These are phyloP conservation scores for Hypsopygia costalis DNA, from an alignment of 2,888 invertebrate species.

Conservation along the genomic window DNA sequence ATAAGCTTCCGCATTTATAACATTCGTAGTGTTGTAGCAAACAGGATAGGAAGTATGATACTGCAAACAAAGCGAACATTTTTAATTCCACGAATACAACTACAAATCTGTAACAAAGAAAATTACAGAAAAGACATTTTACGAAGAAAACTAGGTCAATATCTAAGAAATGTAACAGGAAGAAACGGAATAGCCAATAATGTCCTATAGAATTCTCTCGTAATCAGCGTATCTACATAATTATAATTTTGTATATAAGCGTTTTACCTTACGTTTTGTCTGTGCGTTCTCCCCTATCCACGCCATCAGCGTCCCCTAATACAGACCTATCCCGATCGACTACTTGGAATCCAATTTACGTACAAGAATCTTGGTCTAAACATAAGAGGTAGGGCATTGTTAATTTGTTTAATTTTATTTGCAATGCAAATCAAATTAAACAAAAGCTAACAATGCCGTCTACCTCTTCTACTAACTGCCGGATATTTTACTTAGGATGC, in stretches of 20 bases:
- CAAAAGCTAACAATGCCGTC: too few species aligned
- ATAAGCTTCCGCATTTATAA: too few species aligned
- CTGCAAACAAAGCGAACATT: too few species aligned
- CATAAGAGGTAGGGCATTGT: constrained; percentile 18
- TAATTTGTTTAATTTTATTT: background rate
- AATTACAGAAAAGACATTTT: background rate
- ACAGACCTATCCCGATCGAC: constrained; percentile 63
- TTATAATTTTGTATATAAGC: background rate
- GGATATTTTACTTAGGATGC: too few species aligned
- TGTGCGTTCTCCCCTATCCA: constrained; percentile 38
- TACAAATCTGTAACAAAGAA: too few species aligned
- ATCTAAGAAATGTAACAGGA: background rate
- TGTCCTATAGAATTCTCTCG: background rate
- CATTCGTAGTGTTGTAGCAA: too few species aligned
- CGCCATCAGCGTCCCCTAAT: constrained; percentile 53
- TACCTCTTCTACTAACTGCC: too few species aligned
- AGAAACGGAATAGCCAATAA: background rate
- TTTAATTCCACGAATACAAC: too few species aligned
- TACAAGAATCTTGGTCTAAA: constrained; percentile 37
- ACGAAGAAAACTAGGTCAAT: background rate
- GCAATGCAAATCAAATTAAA: too few species aligned
- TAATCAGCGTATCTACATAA: background rate
- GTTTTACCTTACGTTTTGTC: constrained; percentile 22
- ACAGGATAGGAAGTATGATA: too few species aligned
- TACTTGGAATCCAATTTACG: constrained; percentile 75